phyloP scores from a whole-genome alignment of 1,140 invertebrate species.

The Scaptomyza pallida region DNA sequence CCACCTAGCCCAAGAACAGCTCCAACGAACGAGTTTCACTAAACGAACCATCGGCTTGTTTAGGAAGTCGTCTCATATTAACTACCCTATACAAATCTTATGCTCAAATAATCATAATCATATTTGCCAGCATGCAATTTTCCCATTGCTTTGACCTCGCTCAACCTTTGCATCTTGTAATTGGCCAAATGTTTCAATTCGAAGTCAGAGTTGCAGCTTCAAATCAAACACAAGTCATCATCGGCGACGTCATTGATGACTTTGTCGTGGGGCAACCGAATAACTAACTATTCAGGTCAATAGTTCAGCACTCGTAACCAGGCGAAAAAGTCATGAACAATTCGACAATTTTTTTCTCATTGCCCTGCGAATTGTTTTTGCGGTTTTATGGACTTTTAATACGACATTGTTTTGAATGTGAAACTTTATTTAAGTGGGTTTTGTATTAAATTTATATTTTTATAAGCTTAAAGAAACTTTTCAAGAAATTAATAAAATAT shows the following conservation, averaged over 20 bases:
- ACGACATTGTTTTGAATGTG: too few species aligned
- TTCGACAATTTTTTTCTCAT: constrained; percentile 53
- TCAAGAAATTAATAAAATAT: too few species aligned
- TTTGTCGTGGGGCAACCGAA: constrained; percentile 48
- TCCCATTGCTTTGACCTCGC: constrained; percentile 44
- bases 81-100: constrained; percentile 11
- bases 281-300: constrained; percentile 69
- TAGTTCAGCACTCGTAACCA: constrained; percentile 55
- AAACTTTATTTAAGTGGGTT: too few species aligned
- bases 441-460: too few species aligned
- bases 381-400: constrained; percentile 1
- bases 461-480: too few species aligned
- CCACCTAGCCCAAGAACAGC: constrained; percentile 4
- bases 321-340: constrained; percentile 52
- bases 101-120: constrained; percentile 24
- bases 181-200: constrained; percentile 76
- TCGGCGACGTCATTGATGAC: constrained; percentile 56
- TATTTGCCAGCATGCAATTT: constrained; percentile 10
- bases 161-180: constrained; percentile 55
- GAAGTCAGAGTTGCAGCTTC: constrained; percentile 27
- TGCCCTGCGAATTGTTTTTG: constrained; percentile 21
- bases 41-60: constrained; percentile 32
- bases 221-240: constrained; percentile 71
- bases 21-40: constrained; percentile 40
- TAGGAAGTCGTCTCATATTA: constrained; percentile 34